These are phyloP conservation scores for Hippocampus comes DNA, from an alignment of 2,113 vertebrate species.

Conservation along the genomic window DNA sequence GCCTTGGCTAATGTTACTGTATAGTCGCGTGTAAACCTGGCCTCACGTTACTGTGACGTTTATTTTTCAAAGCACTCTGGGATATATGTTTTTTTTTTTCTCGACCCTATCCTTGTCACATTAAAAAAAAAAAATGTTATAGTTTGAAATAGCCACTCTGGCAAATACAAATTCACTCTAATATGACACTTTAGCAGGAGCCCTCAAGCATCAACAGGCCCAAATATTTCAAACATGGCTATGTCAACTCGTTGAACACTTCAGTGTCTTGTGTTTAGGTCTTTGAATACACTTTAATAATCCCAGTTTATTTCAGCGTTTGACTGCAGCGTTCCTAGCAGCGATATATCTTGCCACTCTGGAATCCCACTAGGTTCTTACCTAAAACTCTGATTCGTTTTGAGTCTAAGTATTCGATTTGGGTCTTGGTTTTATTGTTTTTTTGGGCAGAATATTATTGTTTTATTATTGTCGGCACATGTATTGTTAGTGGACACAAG, in stretches of 20 bases:
- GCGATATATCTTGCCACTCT: background rate
- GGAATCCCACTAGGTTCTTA: slow-evolving; percentile 17
- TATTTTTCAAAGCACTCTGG: background rate
- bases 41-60: background rate
- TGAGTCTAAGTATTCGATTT: slow-evolving; percentile 50
- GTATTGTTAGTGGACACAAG: slow-evolving; percentile 41
- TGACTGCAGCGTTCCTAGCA: background rate
- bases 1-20: slow-evolving; percentile 1
- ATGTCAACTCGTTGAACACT: background rate
- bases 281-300: background rate
- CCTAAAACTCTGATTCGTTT: slow-evolving; percentile 43
- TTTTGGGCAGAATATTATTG: slow-evolving; percentile 33
- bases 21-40: background rate
- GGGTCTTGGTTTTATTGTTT: slow-evolving; percentile 38
- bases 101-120: background rate
- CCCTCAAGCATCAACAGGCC: background rate
- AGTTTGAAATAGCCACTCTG: background rate
- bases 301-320: background rate
- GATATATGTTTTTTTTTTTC: background rate
- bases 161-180: background rate
- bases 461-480: slow-evolving; percentile 21
- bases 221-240: background rate
- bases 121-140: background rate
- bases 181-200: background rate
- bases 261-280: background rate